A percentile compares a stretch with the other conserved stretches of the same genome.
These are phyloP conservation scores for Phyllotis vaccarum DNA, from an alignment of 2,797 vertebrate genomes.

Conservation along the genomic window DNA sequence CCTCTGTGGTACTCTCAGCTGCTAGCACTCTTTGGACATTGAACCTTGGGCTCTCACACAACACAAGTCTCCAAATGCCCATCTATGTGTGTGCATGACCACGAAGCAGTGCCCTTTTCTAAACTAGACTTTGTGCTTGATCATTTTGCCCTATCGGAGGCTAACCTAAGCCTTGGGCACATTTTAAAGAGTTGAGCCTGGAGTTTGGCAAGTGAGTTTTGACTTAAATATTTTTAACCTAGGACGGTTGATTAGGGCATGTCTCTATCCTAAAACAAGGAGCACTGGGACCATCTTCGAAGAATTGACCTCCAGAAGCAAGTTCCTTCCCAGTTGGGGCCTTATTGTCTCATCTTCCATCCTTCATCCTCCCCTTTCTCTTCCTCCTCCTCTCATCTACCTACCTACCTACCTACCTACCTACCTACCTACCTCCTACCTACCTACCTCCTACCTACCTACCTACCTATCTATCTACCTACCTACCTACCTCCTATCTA, in stretches of 20 bases:
- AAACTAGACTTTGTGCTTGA: background rate
- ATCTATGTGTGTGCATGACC: background rate
- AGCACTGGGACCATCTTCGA: background rate
- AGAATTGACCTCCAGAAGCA: background rate
- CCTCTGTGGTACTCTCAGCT: background rate
- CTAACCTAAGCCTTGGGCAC: background rate
- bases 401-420: too few species aligned
- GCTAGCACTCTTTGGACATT: background rate
- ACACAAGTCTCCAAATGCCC: background rate
- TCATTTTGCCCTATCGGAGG: background rate
- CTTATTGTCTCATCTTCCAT: background rate
- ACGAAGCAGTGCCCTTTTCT: background rate
- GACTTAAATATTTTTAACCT: background rate
- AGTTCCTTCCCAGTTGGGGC: background rate
- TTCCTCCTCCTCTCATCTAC: background rate
- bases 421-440: too few species aligned
- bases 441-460: too few species aligned
- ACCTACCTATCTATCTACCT: too few species aligned
- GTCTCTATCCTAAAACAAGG: background rate
- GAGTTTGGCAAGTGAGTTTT: background rate
- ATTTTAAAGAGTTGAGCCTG: background rate
- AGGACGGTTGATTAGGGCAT: background rate
- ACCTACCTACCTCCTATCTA: too few species aligned
- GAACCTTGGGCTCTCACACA: background rate
- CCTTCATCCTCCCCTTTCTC: rapidly evolving